These are phyloP conservation scores for Yoshiicerus persimilis DNA, from an alignment of 1,140 invertebrate species.

Conservation along the genomic window DNA sequence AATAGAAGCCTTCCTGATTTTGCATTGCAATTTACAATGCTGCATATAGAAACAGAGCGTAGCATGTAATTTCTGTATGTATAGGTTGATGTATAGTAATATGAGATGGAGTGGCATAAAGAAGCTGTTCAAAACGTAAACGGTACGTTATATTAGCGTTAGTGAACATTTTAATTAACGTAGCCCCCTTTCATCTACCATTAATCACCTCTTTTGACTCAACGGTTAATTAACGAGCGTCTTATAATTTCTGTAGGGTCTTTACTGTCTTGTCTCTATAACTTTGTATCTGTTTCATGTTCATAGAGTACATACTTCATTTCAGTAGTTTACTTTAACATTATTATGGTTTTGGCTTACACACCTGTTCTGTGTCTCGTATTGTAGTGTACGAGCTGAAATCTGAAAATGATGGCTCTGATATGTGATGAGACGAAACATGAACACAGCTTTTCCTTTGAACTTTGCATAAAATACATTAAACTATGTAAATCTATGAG, in stretches of 20 bases:
- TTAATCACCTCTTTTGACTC: slow-evolving; percentile 13
- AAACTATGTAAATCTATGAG: neutral
- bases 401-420: neutral
- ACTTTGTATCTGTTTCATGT: neutral
- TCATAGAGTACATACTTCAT: neutral
- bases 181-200: slow-evolving; percentile 1
- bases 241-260: neutral
- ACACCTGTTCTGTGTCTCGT: neutral
- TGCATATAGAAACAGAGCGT: neutral
- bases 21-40: neutral
- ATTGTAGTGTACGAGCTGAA: too few species aligned
- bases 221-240: slow-evolving; percentile 19
- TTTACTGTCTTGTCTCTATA: neutral
- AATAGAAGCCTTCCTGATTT: neutral
- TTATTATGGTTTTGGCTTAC: neutral
- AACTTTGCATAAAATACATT: neutral
- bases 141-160: neutral
- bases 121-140: neutral
- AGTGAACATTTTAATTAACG: slow-evolving; percentile 8
- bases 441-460: neutral
- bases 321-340: neutral
- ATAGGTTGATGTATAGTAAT: neutral
- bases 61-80: neutral
- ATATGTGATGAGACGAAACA: neutral
- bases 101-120: neutral